Evolutionary conservation across 2,888 invertebrate species (phyloP), one percentile per base, ranked within the genome.

Genomic region (Ectobius pallidus): DNA sequence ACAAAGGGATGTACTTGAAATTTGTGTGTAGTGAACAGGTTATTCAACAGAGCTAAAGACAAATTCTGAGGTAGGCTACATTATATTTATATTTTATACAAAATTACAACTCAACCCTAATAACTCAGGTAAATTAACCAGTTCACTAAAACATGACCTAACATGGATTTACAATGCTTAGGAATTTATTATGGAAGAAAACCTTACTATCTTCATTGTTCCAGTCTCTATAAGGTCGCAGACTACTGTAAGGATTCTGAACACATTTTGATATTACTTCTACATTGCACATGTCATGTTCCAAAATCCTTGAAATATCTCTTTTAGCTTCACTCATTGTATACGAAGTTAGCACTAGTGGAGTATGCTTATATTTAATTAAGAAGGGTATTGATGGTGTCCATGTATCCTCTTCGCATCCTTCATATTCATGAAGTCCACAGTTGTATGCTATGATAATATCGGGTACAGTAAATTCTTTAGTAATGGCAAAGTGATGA

Each of bases 101-200:
- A n/a, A n/a, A n/a, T n/a, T n/a, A n/a, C n/a, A n/a, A n/a, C n/a
- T n/a, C n/a, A n/a, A n/a, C n/a, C n/a, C n/a, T n/a, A n/a, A n/a
- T n/a, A n/a, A n/a, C n/a, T n/a, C n/a, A n/a, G n/a, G n/a, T n/a
- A n/a, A n/a, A n/a, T n/a, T n/a, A n/a, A n/a, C n/a, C n/a, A n/a
- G n/a, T n/a, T n/a, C n/a, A n/a, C n/a, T n/a, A n/a, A n/a, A n/a
- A n/a, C n/a, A n/a, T n/a, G n/a, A n/a, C n/a, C n/a, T n/a, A 30
- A 58, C 27, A 6, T 30, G 58, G 58, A 30, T n/a, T 30, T 11
- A 58, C 27, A 58, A 58, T 16, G n/a, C 25, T 58, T 30, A 65
- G n/a, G 25, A 42, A 65, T 30, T 44, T 65, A 39, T 65, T 65
- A 16, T 65, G 34, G 20, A 65, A 65, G 65, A 65, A 65, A 39